A percentile compares a stretch with the other conserved stretches of the same genome.
phyloP scores from a whole-genome alignment of 2,888 invertebrate genomes.

The Lumbricus terrestris region DNA sequence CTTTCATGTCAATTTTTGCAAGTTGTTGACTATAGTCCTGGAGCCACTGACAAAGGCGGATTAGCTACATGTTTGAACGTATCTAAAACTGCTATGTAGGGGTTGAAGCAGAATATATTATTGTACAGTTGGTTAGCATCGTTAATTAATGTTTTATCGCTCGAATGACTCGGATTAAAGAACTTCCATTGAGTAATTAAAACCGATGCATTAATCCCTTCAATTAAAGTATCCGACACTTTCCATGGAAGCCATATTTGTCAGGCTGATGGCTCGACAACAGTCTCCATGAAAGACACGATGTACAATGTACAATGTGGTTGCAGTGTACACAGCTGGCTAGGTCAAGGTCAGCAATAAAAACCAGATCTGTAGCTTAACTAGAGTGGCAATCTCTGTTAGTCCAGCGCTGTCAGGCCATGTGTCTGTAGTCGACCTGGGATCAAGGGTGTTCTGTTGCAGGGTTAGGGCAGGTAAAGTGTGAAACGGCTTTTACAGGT shows the following conservation, averaged over 20 bases:
- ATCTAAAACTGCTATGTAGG: background rate
- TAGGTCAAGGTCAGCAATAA: background rate
- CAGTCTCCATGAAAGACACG: too few relatives aligned
- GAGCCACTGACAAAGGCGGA: background rate
- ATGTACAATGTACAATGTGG: too few relatives aligned
- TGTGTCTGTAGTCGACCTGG: too few relatives aligned
- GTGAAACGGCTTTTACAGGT: background rate
- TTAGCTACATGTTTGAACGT: background rate
- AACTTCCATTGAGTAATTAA: background rate
- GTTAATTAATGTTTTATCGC: too few relatives aligned
- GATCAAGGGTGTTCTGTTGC: too few relatives aligned
- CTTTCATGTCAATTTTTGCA: too few relatives aligned
- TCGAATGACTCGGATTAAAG: too few relatives aligned
- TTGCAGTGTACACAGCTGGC: too few relatives aligned
- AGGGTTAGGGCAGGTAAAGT: background rate
- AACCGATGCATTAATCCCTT: background rate
- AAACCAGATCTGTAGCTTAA: background rate
- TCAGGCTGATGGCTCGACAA: too few relatives aligned
- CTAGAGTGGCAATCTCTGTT: too few relatives aligned
- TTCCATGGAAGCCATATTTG: background rate
- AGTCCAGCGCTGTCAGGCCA: too few relatives aligned
- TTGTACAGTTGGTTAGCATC: background rate
- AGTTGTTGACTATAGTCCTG: too few relatives aligned
- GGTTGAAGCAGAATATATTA: background rate
- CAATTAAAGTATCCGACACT: background rate